Base-by-base conservation (phyloP, 2,797 vertebrate species). In the Xiphorhynchus erythropygius region DNA sequence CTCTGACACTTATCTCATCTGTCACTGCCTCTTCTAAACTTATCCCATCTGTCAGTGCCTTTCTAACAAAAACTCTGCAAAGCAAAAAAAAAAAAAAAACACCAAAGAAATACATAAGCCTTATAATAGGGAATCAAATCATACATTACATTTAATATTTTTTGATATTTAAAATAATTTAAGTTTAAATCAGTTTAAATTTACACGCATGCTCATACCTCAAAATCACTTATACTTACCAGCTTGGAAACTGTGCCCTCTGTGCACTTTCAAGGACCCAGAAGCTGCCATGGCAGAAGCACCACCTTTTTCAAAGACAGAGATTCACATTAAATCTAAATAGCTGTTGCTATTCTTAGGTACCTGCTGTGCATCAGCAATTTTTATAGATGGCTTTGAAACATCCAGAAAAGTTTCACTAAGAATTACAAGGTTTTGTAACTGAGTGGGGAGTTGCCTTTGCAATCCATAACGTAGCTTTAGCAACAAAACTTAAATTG, bases 1-100 rank as follows among this genome's bases (percentile, higher is more conserved):
- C 62, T 87, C 87, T 94, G 79, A 76, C 96, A 94, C 89, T 93
- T 93, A 86, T 89, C 92, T 95, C 94, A 96, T 93, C 70, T 94
- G 92, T 96, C 95, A 94, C 39, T 93, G 67, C 49, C 23, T 95
- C 85, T 94, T 91, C 90, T 86, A 96, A 96, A 94, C 85, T 93
- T 93, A 95, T 88, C 92, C 84, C 82, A 93, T 87, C 82, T 96
- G 92, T 95, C 96, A 96, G 44, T 75, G 94, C 47, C 69, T 94
- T 87, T 94, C 69, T 96, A 93, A 91, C 57, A 94, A 81, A 93
- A 95, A 77, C 28, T 35, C 52, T 47, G 87, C 49, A 62, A 77
- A 83, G 57, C 55, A 82, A 90, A 82, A 94, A 90, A 79, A 94
- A 37, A 37, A 39, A 82, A 90, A 82, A 94, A 90, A 80, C 15